Evolutionary conservation across 2,797 vertebrate genomes (phyloP).

Genomic region (Enteromius argenteus): DNA sequence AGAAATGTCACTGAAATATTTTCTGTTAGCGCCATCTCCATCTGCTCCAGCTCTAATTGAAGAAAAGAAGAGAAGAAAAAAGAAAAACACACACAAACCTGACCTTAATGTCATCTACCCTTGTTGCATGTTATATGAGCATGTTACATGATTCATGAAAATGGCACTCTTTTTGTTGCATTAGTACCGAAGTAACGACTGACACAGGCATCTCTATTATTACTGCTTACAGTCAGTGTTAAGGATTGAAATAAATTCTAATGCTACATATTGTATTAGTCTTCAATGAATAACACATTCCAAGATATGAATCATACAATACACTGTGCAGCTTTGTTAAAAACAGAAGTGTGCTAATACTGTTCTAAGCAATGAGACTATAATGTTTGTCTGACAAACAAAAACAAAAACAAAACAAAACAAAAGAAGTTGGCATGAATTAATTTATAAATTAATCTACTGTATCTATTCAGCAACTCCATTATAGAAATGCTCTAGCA

Average conservation of each 20-base stretch:
- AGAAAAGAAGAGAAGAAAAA: conserved; percentile 34
- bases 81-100: conserved; percentile 14
- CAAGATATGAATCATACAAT: neutral
- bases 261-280: neutral
- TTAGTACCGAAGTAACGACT: neutral
- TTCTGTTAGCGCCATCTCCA: conserved; percentile 66
- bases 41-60: conserved; percentile 71
- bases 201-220: neutral
- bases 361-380: neutral
- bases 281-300: neutral
- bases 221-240: neutral
- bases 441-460: too few relatives aligned
- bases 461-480: neutral
- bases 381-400: neutral
- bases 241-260: neutral
- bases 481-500: neutral
- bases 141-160: neutral
- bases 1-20: conserved; percentile 62
- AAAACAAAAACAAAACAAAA: neutral
- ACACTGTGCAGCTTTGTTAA: neutral
- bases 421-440: neutral
- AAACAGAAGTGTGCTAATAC: neutral
- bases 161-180: neutral
- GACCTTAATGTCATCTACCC: neutral
- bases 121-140: neutral